Conservation (phyloP, 2,797 vertebrate genomes). For the Benthosema pterotum region DNA sequence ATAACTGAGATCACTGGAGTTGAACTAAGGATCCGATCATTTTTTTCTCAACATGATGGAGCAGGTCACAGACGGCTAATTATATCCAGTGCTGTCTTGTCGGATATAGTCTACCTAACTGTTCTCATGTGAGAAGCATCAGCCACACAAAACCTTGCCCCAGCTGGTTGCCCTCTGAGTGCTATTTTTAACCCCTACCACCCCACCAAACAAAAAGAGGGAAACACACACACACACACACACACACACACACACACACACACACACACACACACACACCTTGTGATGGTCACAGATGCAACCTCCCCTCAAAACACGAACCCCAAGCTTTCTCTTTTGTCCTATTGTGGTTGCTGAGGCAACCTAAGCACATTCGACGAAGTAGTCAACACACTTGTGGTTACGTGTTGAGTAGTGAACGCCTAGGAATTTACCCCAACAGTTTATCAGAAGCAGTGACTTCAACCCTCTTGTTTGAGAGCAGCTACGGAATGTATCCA, state of each 20-base stretch:
- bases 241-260: background rate
- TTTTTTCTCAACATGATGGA: conserved; percentile 5
- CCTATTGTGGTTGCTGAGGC: conserved; percentile 38
- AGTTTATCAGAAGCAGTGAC: conserved; percentile 8
- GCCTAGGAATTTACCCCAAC: conserved; percentile 45
- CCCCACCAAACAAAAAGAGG: too few relatives aligned
- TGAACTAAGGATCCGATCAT: background rate
- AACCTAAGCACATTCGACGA: conserved; percentile 41
- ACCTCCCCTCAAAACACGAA: too few relatives aligned
- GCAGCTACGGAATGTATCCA: conserved; percentile 45
- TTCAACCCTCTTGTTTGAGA: conserved; percentile 16
- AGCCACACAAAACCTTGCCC: background rate
- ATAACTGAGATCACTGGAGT: background rate
- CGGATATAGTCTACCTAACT: background rate
- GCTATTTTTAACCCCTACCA: too few relatives aligned
- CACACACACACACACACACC: background rate
- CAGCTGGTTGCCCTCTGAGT: background rate
- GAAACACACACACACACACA: too few relatives aligned
- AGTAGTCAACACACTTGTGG: conserved; percentile 14
- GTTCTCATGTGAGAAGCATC: background rate
- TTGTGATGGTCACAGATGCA: background rate
- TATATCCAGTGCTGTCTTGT: too few relatives aligned
- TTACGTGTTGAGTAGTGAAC: conserved; percentile 11
- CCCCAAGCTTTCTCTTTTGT: background rate
- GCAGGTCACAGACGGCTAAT: background rate